Conservation (phyloP, 2,888 invertebrate species). For the Tenthredo notha region DNA sequence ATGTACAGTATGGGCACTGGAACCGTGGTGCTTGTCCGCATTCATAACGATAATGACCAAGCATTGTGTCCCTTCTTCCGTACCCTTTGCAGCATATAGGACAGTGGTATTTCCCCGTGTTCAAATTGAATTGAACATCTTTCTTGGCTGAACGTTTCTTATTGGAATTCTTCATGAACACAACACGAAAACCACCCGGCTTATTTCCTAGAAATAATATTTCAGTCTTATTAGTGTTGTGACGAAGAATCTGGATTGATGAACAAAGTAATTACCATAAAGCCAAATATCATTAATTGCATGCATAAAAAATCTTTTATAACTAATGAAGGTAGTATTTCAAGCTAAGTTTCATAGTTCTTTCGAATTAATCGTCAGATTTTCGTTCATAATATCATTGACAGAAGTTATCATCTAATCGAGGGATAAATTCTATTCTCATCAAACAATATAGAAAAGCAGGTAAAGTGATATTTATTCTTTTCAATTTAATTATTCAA, state of each 20-base stretch:
- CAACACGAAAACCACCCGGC: slow-evolving; percentile 53
- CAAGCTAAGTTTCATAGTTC: neutral
- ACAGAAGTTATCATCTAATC: neutral
- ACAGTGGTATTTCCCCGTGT: slow-evolving; percentile 75
- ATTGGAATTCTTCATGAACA: slow-evolving; percentile 62
- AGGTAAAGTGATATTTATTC: neutral
- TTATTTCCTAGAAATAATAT: slow-evolving; percentile 44
- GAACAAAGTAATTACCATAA: neutral
- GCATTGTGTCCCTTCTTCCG: slow-evolving; percentile 74
- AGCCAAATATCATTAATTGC: slow-evolving; percentile 25
- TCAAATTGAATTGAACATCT: slow-evolving; percentile 66
- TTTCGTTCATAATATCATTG: neutral
- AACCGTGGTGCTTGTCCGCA: slow-evolving; percentile 76
- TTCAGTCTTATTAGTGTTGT: slow-evolving; percentile 20
- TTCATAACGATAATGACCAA: slow-evolving; percentile 76
- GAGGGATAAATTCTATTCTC: neutral
- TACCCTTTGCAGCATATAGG: slow-evolving; percentile 76
- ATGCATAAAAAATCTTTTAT: neutral
- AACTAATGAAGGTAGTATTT: neutral
- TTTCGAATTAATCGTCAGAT: neutral
- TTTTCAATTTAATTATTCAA: neutral
- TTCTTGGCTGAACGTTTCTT: slow-evolving; percentile 65
- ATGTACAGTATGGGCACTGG: slow-evolving; percentile 74
- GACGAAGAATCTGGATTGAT: neutral
- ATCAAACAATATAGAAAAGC: neutral